Evolutionary conservation across 2,888 invertebrate species (phyloP), one percentile per base, ranked within the genome.

Genomic region (Eupithecia subfuscata): DNA sequence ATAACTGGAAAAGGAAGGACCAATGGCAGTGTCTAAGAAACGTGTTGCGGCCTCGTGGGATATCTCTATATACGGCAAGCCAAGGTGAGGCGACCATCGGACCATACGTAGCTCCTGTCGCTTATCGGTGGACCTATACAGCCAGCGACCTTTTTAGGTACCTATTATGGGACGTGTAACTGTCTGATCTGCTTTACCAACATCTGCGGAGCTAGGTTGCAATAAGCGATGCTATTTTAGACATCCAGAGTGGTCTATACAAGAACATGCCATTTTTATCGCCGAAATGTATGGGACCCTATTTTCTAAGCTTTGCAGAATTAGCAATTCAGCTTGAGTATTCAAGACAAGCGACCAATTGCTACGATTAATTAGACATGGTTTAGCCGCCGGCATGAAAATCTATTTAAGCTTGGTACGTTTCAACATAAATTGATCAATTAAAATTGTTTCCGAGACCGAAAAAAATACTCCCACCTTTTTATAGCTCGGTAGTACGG

Each of bases 71-170:
- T 91, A 91, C 87, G 93, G 93, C 77, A 84, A 85, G 82, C 83
- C 91, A 92, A 94, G 94, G 93, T 90, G 87, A 92, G 88, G 86
- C 89, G 87, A 88, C 86, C 89, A 88, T 84, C 88, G 87, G 86
- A 85, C 90, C 89, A 90, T 90, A 89, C 87, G 85, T 85, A 85
- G 85, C 85, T 86, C 84, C 84, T 82, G 86, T 82, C 82, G 82
- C 84, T 80, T 82, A 80, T 82, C 84, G 82, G 81, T 78, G 75
- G 73, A 78, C 81, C 81, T 82, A 82, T 78, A 81, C 80, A 82
- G 83, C 82, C 79, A 78, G 78, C 74, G 72, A 79, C 80, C 80
- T 79, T 82, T 81, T 80, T 79, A 80, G 78, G 77, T 79, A 77
- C 79, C 75, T 75, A 80, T 75, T 79, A 77, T 77, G 69, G 79